phyloP scores from a whole-genome alignment of 1,140 invertebrate genomes.

The Ceratina australensis region DNA sequence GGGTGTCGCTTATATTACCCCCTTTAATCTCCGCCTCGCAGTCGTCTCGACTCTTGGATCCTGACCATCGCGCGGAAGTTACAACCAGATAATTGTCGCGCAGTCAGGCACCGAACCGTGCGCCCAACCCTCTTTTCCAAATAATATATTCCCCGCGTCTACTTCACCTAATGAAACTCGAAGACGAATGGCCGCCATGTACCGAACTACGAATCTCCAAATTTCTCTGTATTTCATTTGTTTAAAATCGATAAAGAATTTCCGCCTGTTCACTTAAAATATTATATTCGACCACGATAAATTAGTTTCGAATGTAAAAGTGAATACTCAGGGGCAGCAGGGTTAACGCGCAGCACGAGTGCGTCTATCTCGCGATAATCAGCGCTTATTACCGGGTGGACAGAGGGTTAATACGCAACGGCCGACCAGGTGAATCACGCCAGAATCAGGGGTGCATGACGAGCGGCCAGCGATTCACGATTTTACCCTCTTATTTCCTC shows the following conservation, averaged over 20 bases:
- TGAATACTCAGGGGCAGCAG: slow-evolving; percentile 41
- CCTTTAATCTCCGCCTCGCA: slow-evolving; percentile 61
- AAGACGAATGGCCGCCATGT: slow-evolving; percentile 10
- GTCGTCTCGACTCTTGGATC: slow-evolving; percentile 46
- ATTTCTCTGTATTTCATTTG: neutral
- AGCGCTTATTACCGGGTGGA: slow-evolving; percentile 57
- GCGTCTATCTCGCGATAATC: slow-evolving; percentile 67
- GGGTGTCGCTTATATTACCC: slow-evolving; percentile 73
- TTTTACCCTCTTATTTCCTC: slow-evolving; percentile 66
- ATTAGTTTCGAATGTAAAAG: neutral
- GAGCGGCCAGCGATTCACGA: slow-evolving; percentile 72
- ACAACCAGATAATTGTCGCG: slow-evolving; percentile 73
- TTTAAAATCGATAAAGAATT: too few relatives aligned
- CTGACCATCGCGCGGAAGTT: slow-evolving; percentile 72
- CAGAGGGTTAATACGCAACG: slow-evolving; percentile 75
- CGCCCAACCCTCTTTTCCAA: slow-evolving; percentile 37
- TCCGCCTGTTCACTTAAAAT: too few relatives aligned
- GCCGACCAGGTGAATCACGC: slow-evolving; percentile 79
- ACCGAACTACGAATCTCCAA: neutral
- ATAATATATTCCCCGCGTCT: slow-evolving; percentile 37
- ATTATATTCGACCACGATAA: too few relatives aligned
- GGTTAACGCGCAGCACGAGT: slow-evolving; percentile 43
- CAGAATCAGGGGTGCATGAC: slow-evolving; percentile 76
- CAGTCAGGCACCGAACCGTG: slow-evolving; percentile 48
- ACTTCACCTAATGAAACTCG: slow-evolving; percentile 38